phyloP scores from a whole-genome alignment of 1,140 invertebrate genomes.

The Cotesia glomerata region DNA sequence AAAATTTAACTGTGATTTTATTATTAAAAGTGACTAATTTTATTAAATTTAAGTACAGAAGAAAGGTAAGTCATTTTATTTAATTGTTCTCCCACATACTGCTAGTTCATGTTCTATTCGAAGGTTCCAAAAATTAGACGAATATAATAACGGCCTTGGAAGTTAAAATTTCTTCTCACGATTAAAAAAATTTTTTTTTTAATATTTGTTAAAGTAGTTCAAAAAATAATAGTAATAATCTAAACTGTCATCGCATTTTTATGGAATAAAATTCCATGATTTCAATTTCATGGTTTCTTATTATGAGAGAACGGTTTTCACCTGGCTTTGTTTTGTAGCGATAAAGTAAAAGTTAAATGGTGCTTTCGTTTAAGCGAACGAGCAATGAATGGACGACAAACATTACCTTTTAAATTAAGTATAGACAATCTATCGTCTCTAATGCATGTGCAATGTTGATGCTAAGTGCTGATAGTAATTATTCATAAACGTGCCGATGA shows the following conservation, averaged over 20 bases:
- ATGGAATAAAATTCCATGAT: not conserved
- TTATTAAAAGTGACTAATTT: not conserved
- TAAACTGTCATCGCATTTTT: not conserved
- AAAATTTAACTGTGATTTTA: not conserved
- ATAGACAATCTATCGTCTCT: not conserved
- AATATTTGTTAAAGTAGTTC: not conserved
- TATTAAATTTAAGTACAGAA: not conserved
- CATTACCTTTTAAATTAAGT: not conserved
- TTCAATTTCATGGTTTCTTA: slow-evolving; percentile 22
- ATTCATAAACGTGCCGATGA: no score
- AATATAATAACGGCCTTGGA: no score
- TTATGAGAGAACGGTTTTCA: slow-evolving; percentile 24
- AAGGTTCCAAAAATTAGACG: no score
- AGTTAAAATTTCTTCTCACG: no score
- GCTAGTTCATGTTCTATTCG: no score
- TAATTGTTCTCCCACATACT: no score
- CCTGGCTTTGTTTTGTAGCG: not conserved
- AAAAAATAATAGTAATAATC: not conserved
- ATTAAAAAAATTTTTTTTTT: no score
- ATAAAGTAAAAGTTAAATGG: slow-evolving; percentile 28
- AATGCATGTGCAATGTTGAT: not conserved
- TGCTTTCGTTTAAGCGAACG: slow-evolving; percentile 21
- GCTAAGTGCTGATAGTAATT: not conserved
- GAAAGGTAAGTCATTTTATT: no score
- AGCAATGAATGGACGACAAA: slow-evolving; percentile 1